phyloP scores from a whole-genome alignment of 2,888 invertebrate species.

The Clanis bilineata region DNA sequence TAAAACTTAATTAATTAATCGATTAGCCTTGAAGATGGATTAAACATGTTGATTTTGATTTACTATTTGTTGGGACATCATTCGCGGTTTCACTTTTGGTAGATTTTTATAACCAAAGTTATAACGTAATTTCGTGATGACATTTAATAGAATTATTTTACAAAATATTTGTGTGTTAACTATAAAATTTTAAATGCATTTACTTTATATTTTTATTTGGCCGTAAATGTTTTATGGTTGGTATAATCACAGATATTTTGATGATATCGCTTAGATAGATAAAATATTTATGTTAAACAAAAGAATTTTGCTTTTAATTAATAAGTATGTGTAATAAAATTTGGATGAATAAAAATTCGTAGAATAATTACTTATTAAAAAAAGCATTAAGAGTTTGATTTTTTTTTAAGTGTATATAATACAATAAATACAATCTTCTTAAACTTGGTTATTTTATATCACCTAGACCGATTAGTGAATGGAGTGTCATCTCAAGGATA shows the following conservation, averaged over 20 bases:
- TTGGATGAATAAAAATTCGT: neutral
- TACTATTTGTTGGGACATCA: constrained; percentile 11
- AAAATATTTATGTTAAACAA: neutral
- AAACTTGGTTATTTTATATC: no score
- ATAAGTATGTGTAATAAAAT: neutral
- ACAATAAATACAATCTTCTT: no score
- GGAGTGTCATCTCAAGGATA: no score
- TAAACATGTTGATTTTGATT: constrained; percentile 8
- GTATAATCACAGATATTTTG: neutral
- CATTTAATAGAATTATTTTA: neutral
- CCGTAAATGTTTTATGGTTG: neutral
- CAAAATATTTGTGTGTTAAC: constrained; percentile 1
- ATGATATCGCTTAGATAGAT: neutral
- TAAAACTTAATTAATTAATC: constrained; percentile 44
- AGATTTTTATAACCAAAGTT: constrained; percentile 2
- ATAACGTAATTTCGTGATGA: neutral
- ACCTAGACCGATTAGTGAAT: no score
- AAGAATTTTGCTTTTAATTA: neutral
- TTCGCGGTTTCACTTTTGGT: constrained; percentile 4
- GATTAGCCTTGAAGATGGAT: constrained; percentile 38
- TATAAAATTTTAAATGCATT: neutral
- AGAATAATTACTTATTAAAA: neutral
- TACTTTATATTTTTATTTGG: neutral
- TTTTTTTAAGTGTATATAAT: constrained; percentile 17
- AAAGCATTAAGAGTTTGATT: neutral